Evolutionary conservation across 2,888 invertebrate species (phyloP).

Genomic region (Rhagonycha lutea): DNA sequence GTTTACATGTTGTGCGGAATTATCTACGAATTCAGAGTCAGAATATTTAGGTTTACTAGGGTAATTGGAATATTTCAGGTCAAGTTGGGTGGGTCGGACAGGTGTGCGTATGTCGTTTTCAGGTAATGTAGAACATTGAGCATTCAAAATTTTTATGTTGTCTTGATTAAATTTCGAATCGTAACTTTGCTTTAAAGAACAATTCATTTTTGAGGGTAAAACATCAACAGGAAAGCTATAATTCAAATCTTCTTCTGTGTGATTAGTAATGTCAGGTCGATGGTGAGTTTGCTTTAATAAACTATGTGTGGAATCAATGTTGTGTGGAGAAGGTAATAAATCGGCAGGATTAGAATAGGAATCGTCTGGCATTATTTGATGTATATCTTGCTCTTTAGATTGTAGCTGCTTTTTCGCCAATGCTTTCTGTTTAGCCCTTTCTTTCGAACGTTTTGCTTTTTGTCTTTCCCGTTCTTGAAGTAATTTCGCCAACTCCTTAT

Average conservation of each 20-base stretch:
- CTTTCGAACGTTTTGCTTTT: slow-evolving; percentile 70
- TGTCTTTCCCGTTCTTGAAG: slow-evolving; percentile 76
- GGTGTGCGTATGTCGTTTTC: slow-evolving; percentile 38
- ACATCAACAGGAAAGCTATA: slow-evolving; percentile 54
- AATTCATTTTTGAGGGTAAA: slow-evolving; percentile 34
- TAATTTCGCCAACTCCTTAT: slow-evolving; percentile 76
- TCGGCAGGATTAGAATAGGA: slow-evolving; percentile 62
- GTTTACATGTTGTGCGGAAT: slow-evolving; percentile 56
- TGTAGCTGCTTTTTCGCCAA: slow-evolving; percentile 56
- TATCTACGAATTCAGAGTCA: slow-evolving; percentile 45
- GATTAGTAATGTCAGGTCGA: neutral
- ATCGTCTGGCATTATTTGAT: slow-evolving; percentile 52
- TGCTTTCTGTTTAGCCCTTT: slow-evolving; percentile 69
- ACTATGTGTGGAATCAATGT: slow-evolving; percentile 7
- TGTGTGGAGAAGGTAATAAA: slow-evolving; percentile 51
- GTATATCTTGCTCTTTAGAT: slow-evolving; percentile 48
- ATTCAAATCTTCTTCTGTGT: slow-evolving; percentile 49
- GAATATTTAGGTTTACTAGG: slow-evolving; percentile 49
- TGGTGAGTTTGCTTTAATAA: neutral
- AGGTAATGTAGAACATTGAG: neutral
- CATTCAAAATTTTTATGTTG: slow-evolving; percentile 15
- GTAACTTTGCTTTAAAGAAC: slow-evolving; percentile 33
- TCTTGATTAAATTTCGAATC: slow-evolving; percentile 21
- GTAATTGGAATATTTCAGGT: slow-evolving; percentile 48
- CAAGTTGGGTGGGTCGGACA: slow-evolving; percentile 51